Evolutionary conservation across 2,113 vertebrate species (phyloP).

Genomic region (Bujurquina vittata): DNA sequence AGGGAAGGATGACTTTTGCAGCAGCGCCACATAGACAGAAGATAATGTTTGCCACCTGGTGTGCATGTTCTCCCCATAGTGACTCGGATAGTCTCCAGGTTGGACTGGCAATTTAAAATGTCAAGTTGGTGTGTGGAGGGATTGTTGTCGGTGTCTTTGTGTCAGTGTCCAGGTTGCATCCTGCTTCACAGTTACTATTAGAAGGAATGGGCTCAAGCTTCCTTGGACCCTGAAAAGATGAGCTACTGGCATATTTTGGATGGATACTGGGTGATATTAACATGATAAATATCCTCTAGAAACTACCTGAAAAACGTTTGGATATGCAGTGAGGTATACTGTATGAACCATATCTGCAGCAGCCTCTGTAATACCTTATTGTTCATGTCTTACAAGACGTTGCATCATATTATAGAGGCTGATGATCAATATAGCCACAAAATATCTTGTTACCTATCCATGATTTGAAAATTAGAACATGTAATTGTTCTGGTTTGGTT

Average conservation of each 20-base stretch:
- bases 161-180: background rate
- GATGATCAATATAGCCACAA: background rate
- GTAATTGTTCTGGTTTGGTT: background rate
- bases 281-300: too few species aligned
- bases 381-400: background rate
- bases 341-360: background rate
- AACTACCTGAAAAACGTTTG: background rate
- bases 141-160: background rate
- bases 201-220: background rate
- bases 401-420: too few species aligned
- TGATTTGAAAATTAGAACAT: background rate
- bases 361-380: background rate
- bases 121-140: background rate
- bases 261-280: background rate
- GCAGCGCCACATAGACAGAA: background rate
- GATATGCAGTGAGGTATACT: background rate
- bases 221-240: background rate
- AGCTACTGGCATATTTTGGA: background rate
- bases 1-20: background rate
- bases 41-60: background rate
- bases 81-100: background rate
- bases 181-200: background rate
- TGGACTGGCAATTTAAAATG: background rate
- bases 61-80: background rate
- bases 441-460: background rate